A percentile compares a stretch with the other conserved stretches of the same genome.
phyloP scores from a whole-genome alignment of 1,140 invertebrate species.

The Drosophila guanche region DNA sequence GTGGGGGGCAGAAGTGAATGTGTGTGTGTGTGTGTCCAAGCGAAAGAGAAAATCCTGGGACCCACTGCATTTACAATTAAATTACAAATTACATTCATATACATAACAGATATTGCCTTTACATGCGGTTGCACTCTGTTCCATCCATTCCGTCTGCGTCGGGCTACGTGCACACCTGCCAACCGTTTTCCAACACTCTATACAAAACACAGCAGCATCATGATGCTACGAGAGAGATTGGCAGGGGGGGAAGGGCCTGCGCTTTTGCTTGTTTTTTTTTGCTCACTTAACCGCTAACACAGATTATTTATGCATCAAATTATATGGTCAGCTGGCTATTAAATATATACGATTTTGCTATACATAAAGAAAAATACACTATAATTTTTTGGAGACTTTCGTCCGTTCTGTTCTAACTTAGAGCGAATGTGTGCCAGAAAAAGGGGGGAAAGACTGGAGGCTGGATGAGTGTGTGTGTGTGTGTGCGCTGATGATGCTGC shows the following conservation, averaged over 20 bases:
- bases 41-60: background rate
- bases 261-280: too few relatives aligned
- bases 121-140: slow-evolving; percentile 28
- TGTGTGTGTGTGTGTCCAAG: too few relatives aligned
- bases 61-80: slow-evolving; percentile 43
- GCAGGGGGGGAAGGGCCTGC: background rate
- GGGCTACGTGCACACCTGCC: too few relatives aligned
- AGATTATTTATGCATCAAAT: background rate
- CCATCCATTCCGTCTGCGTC: background rate
- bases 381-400: too few relatives aligned
- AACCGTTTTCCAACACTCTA: slow-evolving; percentile 11
- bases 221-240: background rate
- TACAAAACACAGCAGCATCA: slow-evolving; percentile 9
- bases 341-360: too few relatives aligned
- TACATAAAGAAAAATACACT: too few relatives aligned
- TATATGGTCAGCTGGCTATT: too few relatives aligned
- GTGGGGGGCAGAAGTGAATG: background rate
- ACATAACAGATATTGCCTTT: slow-evolving; percentile 50
- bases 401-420: too few relatives aligned
- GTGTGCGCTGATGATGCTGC: slow-evolving; percentile 5
- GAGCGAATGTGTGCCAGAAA: background rate
- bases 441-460: too few relatives aligned
- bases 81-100: slow-evolving; percentile 49
- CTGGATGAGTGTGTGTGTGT: background rate
- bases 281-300: background rate